These are phyloP conservation scores for Ophthalmolycus amberensis DNA, from an alignment of 2,113 vertebrate species.

Conservation along the genomic window DNA sequence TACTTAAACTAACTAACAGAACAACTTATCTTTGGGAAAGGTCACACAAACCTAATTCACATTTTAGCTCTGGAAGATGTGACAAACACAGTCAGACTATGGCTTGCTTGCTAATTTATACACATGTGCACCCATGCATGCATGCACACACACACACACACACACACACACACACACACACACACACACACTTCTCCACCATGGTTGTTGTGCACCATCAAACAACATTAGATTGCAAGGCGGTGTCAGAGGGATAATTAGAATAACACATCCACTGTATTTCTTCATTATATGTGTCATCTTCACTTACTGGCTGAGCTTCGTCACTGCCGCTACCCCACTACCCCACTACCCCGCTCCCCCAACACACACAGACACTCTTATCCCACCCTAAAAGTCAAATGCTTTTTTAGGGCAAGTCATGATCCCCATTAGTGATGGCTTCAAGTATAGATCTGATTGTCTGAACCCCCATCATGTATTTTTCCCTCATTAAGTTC, in stretches of 20 bases:
- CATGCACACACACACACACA: not conserved
- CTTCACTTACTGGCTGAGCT: slow-evolving; percentile 68
- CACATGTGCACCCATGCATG: slow-evolving; percentile 3
- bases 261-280: slow-evolving; percentile 75
- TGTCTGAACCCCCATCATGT: slow-evolving; percentile 49
- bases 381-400: slow-evolving; percentile 27
- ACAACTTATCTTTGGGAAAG: slow-evolving; percentile 37
- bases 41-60: slow-evolving; percentile 39
- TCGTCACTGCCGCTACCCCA: slow-evolving; percentile 39
- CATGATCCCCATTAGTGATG: slow-evolving; percentile 57
- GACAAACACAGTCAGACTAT: slow-evolving; percentile 40
- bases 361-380: slow-evolving; percentile 28
- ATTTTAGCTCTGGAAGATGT: slow-evolving; percentile 32
- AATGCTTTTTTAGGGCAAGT: slow-evolving; percentile 46
- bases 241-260: slow-evolving; percentile 71
- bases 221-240: slow-evolving; percentile 71
- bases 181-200: slow-evolving; percentile 48
- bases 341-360: not conserved
- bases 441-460: slow-evolving; percentile 57
- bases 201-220: slow-evolving; percentile 71
- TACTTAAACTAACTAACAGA: slow-evolving; percentile 19
- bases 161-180: slow-evolving; percentile 34
- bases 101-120: slow-evolving; percentile 19
- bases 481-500: slow-evolving; percentile 57
- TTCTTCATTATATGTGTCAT: slow-evolving; percentile 80